A percentile compares a stretch with the other conserved stretches of the same genome.
phyloP scores from a whole-genome alignment of 2,888 invertebrate species.

The Trachelus iudaicus region DNA sequence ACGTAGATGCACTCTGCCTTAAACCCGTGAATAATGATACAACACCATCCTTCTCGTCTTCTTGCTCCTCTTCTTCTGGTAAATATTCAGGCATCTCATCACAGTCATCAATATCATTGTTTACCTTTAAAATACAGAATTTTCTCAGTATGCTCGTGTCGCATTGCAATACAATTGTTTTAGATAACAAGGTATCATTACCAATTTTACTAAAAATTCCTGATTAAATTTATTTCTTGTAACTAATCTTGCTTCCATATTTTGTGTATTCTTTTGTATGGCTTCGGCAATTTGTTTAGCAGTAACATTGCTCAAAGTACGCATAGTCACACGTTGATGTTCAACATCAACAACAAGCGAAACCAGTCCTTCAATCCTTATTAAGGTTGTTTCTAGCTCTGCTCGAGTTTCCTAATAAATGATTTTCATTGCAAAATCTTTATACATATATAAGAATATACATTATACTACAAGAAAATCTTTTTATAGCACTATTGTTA shows the following conservation, averaged over 20 bases:
- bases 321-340: conserved; percentile 65
- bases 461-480: background rate
- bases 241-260: conserved; percentile 62
- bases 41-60: conserved; percentile 59
- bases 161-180: background rate
- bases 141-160: background rate
- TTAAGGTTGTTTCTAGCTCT: conserved; percentile 60
- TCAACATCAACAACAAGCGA: conserved; percentile 64
- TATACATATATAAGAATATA: background rate
- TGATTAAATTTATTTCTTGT: conserved; percentile 64
- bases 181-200: conserved; percentile 24
- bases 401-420: conserved; percentile 57
- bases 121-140: conserved; percentile 36
- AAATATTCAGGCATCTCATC: conserved; percentile 62
- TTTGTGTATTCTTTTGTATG: conserved; percentile 57
- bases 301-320: conserved; percentile 60
- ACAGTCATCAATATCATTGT: conserved; percentile 46
- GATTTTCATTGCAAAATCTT: background rate
- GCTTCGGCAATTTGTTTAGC: conserved; percentile 62
- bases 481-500: background rate
- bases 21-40: conserved; percentile 63
- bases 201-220: conserved; percentile 62
- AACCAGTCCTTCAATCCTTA: conserved; percentile 62
- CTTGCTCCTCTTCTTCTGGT: conserved; percentile 57
- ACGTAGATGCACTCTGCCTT: conserved; percentile 60